Evolutionary conservation across 2,888 invertebrate genomes (phyloP).

Genomic region (Reticulitermes lucifugus): DNA sequence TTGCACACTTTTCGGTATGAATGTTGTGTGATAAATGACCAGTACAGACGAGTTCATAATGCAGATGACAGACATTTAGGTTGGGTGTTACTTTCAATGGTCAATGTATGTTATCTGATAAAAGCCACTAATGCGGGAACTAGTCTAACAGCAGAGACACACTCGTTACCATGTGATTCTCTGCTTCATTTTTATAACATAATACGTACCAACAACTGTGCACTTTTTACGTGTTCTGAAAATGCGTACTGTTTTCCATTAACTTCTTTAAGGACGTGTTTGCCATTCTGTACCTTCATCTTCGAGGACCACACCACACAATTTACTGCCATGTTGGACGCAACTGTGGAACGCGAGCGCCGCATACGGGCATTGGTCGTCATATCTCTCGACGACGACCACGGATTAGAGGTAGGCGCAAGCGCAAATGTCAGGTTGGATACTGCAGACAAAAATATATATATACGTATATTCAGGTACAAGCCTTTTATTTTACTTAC

Average conservation of each 20-base stretch:
- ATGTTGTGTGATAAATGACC: no score
- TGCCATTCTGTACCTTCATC: constrained; percentile 28
- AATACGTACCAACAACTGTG: constrained; percentile 46
- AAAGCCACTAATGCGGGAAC: not conserved
- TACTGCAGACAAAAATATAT: constrained; percentile 12
- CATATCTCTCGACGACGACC: constrained; percentile 34
- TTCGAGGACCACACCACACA: constrained; percentile 44
- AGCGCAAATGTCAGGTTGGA: constrained; percentile 5
- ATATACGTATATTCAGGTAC: not conserved
- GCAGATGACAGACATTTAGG: no score
- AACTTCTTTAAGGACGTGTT: constrained; percentile 8
- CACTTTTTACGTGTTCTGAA: constrained; percentile 36
- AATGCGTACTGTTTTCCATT: constrained; percentile 43
- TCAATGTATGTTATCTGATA: not conserved
- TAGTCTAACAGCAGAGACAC: not conserved
- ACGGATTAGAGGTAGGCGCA: not conserved
- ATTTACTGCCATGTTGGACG: constrained; percentile 51
- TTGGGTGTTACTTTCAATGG: not conserved
- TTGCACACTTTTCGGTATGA: no score
- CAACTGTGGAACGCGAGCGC: constrained; percentile 47
- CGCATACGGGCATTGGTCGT: constrained; percentile 48
- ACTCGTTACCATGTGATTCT: not conserved
- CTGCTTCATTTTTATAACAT: not conserved
- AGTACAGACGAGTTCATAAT: no score
- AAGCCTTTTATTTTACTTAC: not conserved